These are phyloP conservation scores for Orius laevigatus DNA, from an alignment of 1,140 invertebrate genomes.

Conservation along the genomic window DNA sequence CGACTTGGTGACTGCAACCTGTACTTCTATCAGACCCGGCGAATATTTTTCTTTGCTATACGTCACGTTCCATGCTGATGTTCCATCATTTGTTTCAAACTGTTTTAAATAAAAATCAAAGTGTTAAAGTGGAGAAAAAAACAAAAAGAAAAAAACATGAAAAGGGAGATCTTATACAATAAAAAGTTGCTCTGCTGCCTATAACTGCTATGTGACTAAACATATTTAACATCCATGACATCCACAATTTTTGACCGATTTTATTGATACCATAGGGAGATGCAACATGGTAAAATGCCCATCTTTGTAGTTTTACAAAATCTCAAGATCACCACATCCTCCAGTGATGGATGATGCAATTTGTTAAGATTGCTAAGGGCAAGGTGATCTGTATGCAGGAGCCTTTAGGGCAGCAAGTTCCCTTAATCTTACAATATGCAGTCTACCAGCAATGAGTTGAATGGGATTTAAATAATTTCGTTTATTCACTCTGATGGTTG, in stretches of 20 bases:
- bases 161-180: neutral
- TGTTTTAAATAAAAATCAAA: conserved; percentile 2
- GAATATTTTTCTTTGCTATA: conserved; percentile 35
- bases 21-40: conserved; percentile 40
- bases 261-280: neutral
- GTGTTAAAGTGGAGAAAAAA: neutral
- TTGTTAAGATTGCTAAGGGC: no score
- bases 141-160: neutral
- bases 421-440: no score
- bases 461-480: no score
- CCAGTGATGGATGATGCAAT: no score
- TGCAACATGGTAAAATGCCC: no score
- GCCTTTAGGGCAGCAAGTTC: no score
- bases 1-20: conserved; percentile 35
- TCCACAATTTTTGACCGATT: neutral
- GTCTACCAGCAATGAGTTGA: no score
- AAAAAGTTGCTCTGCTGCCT: neutral
- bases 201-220: neutral
- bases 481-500: no score
- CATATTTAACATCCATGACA: neutral
- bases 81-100: conserved; percentile 12
- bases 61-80: conserved; percentile 36
- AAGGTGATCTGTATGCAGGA: no score
- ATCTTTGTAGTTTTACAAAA: no score
- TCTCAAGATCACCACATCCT: no score